Evolutionary conservation across 2,113 vertebrate species (phyloP), one percentile per base, ranked within the genome.

Genomic region (Natator depressus): DNA sequence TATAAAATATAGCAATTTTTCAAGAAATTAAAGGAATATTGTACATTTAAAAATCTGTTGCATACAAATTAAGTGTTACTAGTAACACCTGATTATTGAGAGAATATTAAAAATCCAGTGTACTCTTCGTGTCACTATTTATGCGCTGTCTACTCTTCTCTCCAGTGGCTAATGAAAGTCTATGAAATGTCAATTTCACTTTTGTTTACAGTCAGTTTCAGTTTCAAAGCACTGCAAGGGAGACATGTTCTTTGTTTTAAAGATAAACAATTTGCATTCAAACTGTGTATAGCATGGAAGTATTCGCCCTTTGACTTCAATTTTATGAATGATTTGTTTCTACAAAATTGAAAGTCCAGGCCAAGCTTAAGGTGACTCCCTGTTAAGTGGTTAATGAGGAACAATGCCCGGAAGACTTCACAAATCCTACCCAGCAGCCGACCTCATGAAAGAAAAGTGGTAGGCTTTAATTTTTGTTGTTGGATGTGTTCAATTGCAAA

Each of bases 121-220:
- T 96, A 88, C 91, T 96, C 84, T 93, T 89, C 83, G 96, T 91
- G 88, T 75, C 95, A 80, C 96, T 94, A 92, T 96, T 96, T 96
- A 95, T 94, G 84, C 80, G 93, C 89, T 96, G 95, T 96, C 95
- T 96, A 91, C 76, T 24, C 92, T 97, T 94, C 79, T 92, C 94
- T 90, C 92, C 95, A 75, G 87, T 89, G 82, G 84, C 87, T 94
- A 95, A 95, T 96, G 94, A 96, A 97, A 91, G 94, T 93, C 94
- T 95, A 92, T 94, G 97, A 97, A 97, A 97, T 84, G 87, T 95
- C 92, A 50, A 75, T 96, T 93, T 82, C 95, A 65, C 92, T 96
- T 96, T 94, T 94, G 75, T 91, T 76, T 91, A 69, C 92, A 95
- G 91, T 85, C 85, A 86, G 83, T 93, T 96, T 97, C 89, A 82